Base-by-base conservation (phyloP, 2,113 vertebrate genomes). In the Cathartes aura region DNA sequence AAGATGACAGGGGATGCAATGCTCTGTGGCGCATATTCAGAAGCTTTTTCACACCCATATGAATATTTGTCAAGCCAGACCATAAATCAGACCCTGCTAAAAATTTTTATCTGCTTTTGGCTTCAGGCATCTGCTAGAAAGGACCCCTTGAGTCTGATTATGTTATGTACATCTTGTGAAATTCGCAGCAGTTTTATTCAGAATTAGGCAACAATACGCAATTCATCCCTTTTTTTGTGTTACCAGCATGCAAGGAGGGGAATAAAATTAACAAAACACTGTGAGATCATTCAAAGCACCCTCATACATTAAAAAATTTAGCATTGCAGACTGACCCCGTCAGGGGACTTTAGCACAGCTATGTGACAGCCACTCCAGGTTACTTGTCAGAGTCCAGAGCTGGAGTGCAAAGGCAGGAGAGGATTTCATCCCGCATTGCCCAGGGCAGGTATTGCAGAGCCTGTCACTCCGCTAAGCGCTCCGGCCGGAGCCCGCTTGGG, bases 261-360 rank as follows among this genome's bases (percentile, higher is more conserved):
- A 56, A 87, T 76, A 90, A 91, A 94, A 93, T 90, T 82, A 91
- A 76, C 52, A 45, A 79, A 93, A 68, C 21, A 40, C 36, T 7
- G 8, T 36, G 43, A 79, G 42, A 52, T 63, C 81, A 78, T 40
- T 59, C 91, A 79, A 3, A 82, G 7, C 9, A 21, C 11, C 42
- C 36, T 74, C 75, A 79, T 89, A 91, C 86, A 60, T 64, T 53
- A 90, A 87, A 91, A 91, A 48, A 52, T 5, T 1, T 2, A 52
- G 15, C 22, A 5, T 8, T 34, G 21, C 36, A 72, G 66, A 79
- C 74, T 76, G 85, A 48, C 12, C 30, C 8, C 1, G 56, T 36
- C 82, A n/a, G 36, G 34, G 42, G 38, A 24, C 27, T 64, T 45
- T 4, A 56, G 66, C 55, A 30, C 21, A 68, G 78, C 84, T 79